Evolutionary conservation across 2,113 vertebrate species (phyloP), one percentile per base, ranked within the genome.

Genomic region (Columba livia): DNA sequence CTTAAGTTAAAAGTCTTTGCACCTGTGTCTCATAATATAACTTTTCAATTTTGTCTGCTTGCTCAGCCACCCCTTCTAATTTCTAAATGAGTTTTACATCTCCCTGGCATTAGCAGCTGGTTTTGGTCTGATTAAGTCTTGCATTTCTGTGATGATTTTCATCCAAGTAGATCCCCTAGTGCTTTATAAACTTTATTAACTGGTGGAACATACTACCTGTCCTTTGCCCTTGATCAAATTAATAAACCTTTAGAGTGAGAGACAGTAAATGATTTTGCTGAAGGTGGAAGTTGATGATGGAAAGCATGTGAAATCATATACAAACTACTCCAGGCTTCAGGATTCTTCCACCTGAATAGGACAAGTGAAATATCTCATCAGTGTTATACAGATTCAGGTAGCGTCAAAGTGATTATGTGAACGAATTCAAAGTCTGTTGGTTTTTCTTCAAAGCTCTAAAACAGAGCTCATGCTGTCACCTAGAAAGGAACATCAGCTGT

Each of bases 151-250:
- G 77, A 91, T 93, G 88, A 92, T 88, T 94, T 77, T 94, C 72
- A 94, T 96, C 87, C 91, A 95, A 93, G 88, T 79, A 70, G 72
- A 91, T 96, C 70, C 94, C 90, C 82, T 72, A 42, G 93, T 86
- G 88, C 90, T 97, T 97, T 96, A 95, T 94, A 92, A 94, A 93
- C 69, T 81, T 93, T 93, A 93, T 95, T 96, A 94, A 94, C 94
- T 84, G 79, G 75, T 83, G 79, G 85, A 93, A 80, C 75, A 80
- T 48, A 19, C 51, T 83, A 67, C 47, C 48, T 88, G 29, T 82
- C 73, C 78, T 95, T 95, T 96, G 90, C 64, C 88, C 79, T 85
- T 91, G 66, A 89, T 89, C 70, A 84, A 81, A 94, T 96, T 96
- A 94, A 94, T 95, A 93, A 95, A 92, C 50, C 77, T 78, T 83